phyloP scores from a whole-genome alignment of 2,113 vertebrate species.

The Fulmarus glacialis region DNA sequence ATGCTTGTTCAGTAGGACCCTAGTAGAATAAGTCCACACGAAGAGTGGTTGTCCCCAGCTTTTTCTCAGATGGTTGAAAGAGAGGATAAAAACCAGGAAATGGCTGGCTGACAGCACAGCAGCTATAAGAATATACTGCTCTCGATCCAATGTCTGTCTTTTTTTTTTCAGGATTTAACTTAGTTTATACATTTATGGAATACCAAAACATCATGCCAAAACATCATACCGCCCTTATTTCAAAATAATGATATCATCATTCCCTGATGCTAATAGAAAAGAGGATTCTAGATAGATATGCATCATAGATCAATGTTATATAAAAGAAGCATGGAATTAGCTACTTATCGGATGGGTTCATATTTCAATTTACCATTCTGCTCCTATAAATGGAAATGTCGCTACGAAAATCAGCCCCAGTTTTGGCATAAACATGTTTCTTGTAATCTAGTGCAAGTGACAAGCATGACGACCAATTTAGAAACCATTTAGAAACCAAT shows the following conservation, averaged over 20 bases:
- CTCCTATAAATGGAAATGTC: background rate
- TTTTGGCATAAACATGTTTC: background rate
- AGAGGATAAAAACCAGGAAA: background rate
- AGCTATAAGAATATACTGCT: background rate
- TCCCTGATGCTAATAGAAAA: background rate
- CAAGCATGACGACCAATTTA: background rate
- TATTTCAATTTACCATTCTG: background rate
- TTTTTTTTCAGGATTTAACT: background rate
- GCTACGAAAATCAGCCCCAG: background rate
- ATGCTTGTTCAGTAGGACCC: background rate
- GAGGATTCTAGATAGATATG: background rate
- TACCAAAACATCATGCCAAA: background rate
- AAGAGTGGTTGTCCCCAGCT: background rate
- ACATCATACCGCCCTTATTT: background rate
- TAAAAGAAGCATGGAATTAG: background rate
- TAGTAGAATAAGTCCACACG: fast-evolving
- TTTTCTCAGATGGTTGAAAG: background rate
- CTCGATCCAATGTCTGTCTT: background rate
- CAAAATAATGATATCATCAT: background rate
- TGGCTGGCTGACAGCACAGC: background rate
- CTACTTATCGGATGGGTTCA: background rate
- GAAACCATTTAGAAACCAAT: background rate
- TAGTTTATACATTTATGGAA: background rate
- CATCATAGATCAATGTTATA: fast-evolving
- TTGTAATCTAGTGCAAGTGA: background rate